Evolutionary conservation across 2,797 vertebrate species (phyloP), one percentile per base, ranked within the genome.

Genomic region (Schizopygopsis malacanthus): DNA sequence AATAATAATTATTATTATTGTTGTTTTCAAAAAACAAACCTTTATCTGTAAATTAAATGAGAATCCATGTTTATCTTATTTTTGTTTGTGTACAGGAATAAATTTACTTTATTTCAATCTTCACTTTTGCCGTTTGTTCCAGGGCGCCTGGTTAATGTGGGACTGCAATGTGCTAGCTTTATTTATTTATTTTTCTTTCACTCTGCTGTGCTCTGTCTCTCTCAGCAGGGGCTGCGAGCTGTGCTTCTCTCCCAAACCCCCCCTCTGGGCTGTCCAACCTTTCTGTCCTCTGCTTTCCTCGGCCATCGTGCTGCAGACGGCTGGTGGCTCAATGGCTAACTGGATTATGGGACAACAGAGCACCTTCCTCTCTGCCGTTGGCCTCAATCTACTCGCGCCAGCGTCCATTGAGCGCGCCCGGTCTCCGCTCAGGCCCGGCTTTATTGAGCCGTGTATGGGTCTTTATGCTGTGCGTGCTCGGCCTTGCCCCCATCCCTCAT

Each of bases 311-410:
- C 94, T 92, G 94, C 93, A 95, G 95, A 95, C 91, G 95, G 96
- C 97, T 98, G 98, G 97, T 98, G 97, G 97, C 96, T 97, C 92
- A 95, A 97, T 94, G 95, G 95, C 93, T 95, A 96, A 96, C 95
- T 93, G 95, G 97, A 99, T 99, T 98, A 97, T 94, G 95, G 95
- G 95, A 98, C 97, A 98, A 99, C 96, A 98, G 98, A 98, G 96
- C 96, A 98, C 96, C 97, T 97, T 97, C 97, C 95, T 91, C 95
- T 96, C 93, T 90, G 95, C 95, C 95, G 94, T 95, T 92, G 86
- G 91, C 93, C 94, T 96, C 95, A 95, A 96, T 96, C 91, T 90
- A 88, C 91, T 90, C 91, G 87, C 93, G 91, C 93, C 96, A 94
- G 94, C 93, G 92, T 96, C 96, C 96, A 98, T 99, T 98, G 96